phyloP scores from a whole-genome alignment of 2,888 invertebrate species.

The Napeogenes inachia region DNA sequence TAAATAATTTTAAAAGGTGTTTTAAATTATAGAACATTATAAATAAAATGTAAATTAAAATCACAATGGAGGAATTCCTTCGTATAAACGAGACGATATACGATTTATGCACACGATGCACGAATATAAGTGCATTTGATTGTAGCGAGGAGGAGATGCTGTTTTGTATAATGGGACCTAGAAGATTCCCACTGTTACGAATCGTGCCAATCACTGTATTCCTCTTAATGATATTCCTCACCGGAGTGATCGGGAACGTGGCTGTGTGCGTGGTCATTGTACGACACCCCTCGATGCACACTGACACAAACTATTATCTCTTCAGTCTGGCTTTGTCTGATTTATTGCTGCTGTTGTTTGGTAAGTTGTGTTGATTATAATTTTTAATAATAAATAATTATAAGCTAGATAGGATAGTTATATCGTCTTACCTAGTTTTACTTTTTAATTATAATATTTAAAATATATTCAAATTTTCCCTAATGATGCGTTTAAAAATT shows the following conservation, averaged over 20 bases:
- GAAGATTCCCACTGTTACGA: slow-evolving; percentile 75
- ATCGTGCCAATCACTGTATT: slow-evolving; percentile 81
- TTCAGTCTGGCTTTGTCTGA: slow-evolving; percentile 94
- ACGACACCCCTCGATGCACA: slow-evolving; percentile 88
- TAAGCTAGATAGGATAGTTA: no score
- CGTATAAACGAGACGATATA: slow-evolving; percentile 51
- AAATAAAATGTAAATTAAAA: slow-evolving; percentile 6
- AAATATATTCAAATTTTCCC: no score
- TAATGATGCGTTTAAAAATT: no score
- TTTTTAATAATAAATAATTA: no score
- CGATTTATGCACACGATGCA: slow-evolving; percentile 58
- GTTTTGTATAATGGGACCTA: slow-evolving; percentile 78
- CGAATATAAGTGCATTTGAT: slow-evolving; percentile 68
- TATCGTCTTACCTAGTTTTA: no score
- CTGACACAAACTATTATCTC: slow-evolving; percentile 94
- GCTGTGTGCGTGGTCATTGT: slow-evolving; percentile 91
- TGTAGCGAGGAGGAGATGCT: slow-evolving; percentile 80
- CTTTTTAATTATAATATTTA: no score
- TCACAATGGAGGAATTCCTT: slow-evolving; percentile 49
- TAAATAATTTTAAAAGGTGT: no score
- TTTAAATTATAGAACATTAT: background rate
- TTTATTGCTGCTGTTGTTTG: slow-evolving; percentile 86
- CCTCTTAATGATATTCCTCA: slow-evolving; percentile 86
- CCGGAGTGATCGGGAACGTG: slow-evolving; percentile 89
- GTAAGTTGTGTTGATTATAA: slow-evolving; percentile 72